These are phyloP conservation scores for Galerucella pusilla DNA, from an alignment of 2,888 invertebrate genomes.

Conservation along the genomic window DNA sequence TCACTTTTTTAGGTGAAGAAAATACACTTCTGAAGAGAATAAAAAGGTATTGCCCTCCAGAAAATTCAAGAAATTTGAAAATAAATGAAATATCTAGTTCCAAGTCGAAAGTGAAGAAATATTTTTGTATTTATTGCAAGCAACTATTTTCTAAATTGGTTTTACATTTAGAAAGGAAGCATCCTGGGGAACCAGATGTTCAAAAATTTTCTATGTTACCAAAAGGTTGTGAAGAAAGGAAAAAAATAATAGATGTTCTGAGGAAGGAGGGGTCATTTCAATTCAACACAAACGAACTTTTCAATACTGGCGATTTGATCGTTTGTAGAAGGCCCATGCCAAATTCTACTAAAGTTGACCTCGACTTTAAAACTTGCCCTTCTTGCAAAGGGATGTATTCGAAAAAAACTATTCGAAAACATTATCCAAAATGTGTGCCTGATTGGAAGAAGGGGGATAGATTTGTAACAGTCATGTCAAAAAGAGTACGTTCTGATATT, in stretches of 20 bases:
- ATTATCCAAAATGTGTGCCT: conserved; percentile 20
- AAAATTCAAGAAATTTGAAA: too few species aligned
- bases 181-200: conserved; percentile 20
- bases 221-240: conserved; percentile 25
- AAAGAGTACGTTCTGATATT: conserved; percentile 22
- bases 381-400: conserved; percentile 23
- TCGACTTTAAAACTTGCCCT: conserved; percentile 22
- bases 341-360: conserved; percentile 2
- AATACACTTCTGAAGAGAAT: too few species aligned
- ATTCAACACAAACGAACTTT: conserved; percentile 20
- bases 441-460: conserved; percentile 10
- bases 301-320: conserved; percentile 19
- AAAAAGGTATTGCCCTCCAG: too few species aligned
- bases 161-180: too few species aligned
- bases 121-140: too few species aligned
- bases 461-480: conserved; percentile 21
- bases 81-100: too few species aligned
- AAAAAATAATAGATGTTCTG: conserved; percentile 22
- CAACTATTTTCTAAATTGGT: too few species aligned
- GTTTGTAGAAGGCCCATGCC: conserved; percentile 20
- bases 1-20: too few species aligned
- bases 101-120: too few species aligned
- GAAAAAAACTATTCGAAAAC: conserved; percentile 17
- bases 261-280: conserved; percentile 20
- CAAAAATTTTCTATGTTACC: conserved; percentile 19